Percentiles rank a stretch among this genome's conserved stretches.
Evolutionary conservation across 35 echinoderm and acorn worm genomes (phyloP).

Genomic region (Hemicentrotus pulcherrimus): DNA sequence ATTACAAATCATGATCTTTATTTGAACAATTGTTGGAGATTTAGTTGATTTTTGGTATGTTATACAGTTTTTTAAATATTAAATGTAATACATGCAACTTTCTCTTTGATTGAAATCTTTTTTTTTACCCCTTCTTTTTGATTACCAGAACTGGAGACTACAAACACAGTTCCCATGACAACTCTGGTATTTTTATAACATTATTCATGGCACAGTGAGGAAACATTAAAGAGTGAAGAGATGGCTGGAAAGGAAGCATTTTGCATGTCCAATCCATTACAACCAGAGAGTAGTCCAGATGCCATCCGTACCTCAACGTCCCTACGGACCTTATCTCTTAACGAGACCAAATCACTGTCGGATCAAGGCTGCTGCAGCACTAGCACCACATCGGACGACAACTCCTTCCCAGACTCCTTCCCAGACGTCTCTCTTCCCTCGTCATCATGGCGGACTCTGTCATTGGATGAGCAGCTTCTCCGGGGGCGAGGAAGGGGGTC

Average conservation of each 20-base stretch:
- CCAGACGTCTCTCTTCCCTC: background rate
- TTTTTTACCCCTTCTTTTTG: background rate
- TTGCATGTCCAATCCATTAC: slow-evolving; percentile 18
- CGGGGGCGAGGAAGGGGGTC: background rate
- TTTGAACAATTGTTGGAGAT: too few relatives aligned
- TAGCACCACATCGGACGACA: background rate
- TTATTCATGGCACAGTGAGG: background rate
- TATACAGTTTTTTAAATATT: too few relatives aligned
- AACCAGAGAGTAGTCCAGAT: background rate
- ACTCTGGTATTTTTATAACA: background rate
- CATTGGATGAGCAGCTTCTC: background rate
- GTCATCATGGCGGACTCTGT: background rate
- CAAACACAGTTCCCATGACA: background rate
- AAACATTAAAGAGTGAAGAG: background rate
- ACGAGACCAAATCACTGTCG: background rate
- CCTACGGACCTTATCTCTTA: background rate
- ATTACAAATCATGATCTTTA: too few relatives aligned
- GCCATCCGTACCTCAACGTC: background rate
- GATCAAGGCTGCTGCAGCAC: background rate
- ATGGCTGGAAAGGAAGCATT: slow-evolving; percentile 32
- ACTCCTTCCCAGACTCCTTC: background rate
- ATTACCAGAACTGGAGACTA: background rate
- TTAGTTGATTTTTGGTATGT: too few relatives aligned
- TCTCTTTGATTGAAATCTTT: background rate
- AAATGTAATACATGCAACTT: too few relatives aligned